phyloP scores from a whole-genome alignment of 2,888 invertebrate genomes.

The Cyrtodaria siliqua region DNA sequence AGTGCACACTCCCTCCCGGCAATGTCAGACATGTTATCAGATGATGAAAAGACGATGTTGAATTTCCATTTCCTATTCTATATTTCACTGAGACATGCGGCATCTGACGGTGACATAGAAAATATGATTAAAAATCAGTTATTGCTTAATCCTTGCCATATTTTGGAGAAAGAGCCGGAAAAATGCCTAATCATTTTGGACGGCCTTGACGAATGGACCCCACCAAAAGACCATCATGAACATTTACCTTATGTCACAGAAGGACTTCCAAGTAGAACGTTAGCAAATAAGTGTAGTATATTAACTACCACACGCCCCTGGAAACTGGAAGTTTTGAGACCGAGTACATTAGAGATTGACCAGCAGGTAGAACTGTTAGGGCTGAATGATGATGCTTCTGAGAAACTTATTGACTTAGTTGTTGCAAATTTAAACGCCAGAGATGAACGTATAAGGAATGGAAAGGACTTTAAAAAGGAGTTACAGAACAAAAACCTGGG shows the following conservation, averaged over 20 bases:
- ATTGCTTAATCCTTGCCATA: no score
- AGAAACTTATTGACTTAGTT: background rate
- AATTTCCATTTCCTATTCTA: no score
- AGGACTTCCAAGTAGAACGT: background rate
- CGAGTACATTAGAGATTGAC: background rate
- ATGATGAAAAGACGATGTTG: no score
- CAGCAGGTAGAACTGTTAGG: conserved; percentile 1
- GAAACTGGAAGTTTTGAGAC: conserved; percentile 8
- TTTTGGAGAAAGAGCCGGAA: background rate
- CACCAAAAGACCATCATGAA: no score
- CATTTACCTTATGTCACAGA: no score
- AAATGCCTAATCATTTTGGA: conserved; percentile 4
- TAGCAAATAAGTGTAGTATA: no score
- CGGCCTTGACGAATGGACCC: no score
- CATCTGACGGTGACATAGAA: no score
- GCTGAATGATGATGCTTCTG: background rate
- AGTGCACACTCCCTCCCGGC: background rate
- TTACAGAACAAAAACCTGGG: background rate
- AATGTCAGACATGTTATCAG: no score
- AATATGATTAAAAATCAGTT: no score
- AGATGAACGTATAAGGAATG: background rate
- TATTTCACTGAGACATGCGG: no score
- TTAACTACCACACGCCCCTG: background rate
- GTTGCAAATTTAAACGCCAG: background rate
- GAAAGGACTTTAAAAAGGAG: background rate